Evolutionary conservation across 2,113 vertebrate genomes (phyloP), one percentile per base, ranked within the genome.

Genomic region (Acanthochromis polyacanthus): DNA sequence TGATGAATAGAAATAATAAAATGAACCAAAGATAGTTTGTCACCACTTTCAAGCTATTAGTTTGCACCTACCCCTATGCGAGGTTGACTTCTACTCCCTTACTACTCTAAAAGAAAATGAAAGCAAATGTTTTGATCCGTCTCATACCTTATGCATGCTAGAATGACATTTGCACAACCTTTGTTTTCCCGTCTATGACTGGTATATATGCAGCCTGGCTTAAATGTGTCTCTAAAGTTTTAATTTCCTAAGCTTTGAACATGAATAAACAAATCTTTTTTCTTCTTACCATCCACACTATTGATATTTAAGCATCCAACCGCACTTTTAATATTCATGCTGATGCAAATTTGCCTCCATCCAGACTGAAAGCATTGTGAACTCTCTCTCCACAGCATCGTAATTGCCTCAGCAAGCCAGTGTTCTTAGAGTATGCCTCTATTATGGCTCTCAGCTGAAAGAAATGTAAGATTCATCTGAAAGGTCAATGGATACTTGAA

Each of bases 401-500:
- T 32, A 69, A 65, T 85, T 63, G 72, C 51, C 59, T 71, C 60
- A 62, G 56, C 22, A 36, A 56, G 36, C 22, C n/a, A 40, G 23
- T 55, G 23, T 69, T 58, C 50, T 53, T 28, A 46, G 25, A 61
- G 22, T 22, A 11, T 48, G n/a, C 16, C 53, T 70, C 52, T 30
- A 20, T 77, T 61, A 68, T 81, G 40, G 71, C 51, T 73, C 32
- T 67, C 23, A 63, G 67, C 63, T 23, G 60, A 56, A 62, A 76
- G 43, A 74, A 75, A 78, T 69, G 59, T 32, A 58, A n/a, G 61
- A 68, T 69, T 80, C 15, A 78, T 84, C 71, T 28, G 15, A 84
- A 89, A 88, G 85, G 89, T 90, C 82, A 90, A 85, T 77, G 48
- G 69, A 87, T 73, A 63, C 63, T 78, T 63, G 78, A 88, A 83